phyloP scores from a whole-genome alignment of 2,797 vertebrate species.

The Sandelia bainsii region DNA sequence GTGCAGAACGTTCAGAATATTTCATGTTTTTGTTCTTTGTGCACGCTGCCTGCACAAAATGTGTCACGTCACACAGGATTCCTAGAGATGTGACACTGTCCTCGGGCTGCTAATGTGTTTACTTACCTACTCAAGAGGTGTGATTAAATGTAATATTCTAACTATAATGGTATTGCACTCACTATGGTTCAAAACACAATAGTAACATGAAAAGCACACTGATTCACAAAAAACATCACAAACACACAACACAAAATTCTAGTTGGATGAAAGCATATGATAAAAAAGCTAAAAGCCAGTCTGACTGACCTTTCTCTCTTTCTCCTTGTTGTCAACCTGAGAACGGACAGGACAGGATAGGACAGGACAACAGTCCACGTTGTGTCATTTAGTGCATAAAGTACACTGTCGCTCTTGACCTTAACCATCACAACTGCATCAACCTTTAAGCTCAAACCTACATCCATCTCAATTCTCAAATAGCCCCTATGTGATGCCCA shows the following conservation, averaged over 20 bases:
- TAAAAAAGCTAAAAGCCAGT: neutral
- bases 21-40: conserved; percentile 3
- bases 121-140: neutral
- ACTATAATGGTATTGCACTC: fast-evolving
- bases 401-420: neutral
- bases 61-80: too few relatives aligned
- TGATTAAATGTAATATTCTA: neutral
- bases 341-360: conserved; percentile 6
- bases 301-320: conserved; percentile 80
- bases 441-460: neutral
- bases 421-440: neutral
- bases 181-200: neutral
- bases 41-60: too few relatives aligned
- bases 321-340: conserved; percentile 83
- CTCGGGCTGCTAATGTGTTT: too few relatives aligned
- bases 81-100: too few relatives aligned
- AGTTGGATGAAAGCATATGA: neutral
- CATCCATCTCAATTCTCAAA: too few relatives aligned
- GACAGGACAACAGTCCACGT: neutral
- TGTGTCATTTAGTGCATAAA: neutral
- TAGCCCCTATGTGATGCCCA: too few relatives aligned
- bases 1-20: too few relatives aligned
- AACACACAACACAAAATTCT: conserved; percentile 15
- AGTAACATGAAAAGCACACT: neutral
- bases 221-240: conserved; percentile 17